Evolutionary conservation across 2,113 vertebrate species (phyloP), one percentile per base, ranked within the genome.

Genomic region (Prolemur simus): DNA sequence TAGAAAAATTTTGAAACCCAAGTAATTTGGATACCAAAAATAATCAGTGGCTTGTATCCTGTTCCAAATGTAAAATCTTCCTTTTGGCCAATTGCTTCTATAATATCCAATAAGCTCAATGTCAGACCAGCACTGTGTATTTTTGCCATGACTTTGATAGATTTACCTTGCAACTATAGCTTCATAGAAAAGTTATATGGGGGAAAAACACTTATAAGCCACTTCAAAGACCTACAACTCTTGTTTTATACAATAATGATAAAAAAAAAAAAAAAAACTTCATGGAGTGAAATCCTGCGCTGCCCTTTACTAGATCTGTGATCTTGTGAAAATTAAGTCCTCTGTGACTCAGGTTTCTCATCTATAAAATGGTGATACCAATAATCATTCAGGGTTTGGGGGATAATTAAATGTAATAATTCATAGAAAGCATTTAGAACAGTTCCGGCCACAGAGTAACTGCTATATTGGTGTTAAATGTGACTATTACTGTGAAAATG

Each of bases 111-210:
- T 85, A 58, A 96, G 54, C 76, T 97, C 91, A 82, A 27, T 49
- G 37, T 96, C 68, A 91, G 45, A 56, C 25, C 39, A 96, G 13
- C 18, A 32, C 27, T 68, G 34, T 94, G 12, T 86, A 96, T 94
- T 96, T 94, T 85, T 97, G 76, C 18, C 47, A 87, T 58, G 76
- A 81, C 39, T 87, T 87, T 77, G 88, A 93, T 68, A 94, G 71
- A 52, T 66, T 91, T 69, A 92, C n/a, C 42, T 88, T 85, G 60
- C 11, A 42, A 96, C 47, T 3, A 47, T n/a, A 69, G 8, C 77
- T 71, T 20, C 47, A 86, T 23, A 85, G 71, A 63, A 94, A 97
- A 96, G 69, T 73, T 69, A 52, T n/a, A 29, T n/a, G 37, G n/a
- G 73, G 1, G 10, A 2, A n/a, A 56, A 52, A 21, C 37, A 58